phyloP scores from a whole-genome alignment of 2,113 vertebrate genomes.

The Hippoglossus stenolepis region DNA sequence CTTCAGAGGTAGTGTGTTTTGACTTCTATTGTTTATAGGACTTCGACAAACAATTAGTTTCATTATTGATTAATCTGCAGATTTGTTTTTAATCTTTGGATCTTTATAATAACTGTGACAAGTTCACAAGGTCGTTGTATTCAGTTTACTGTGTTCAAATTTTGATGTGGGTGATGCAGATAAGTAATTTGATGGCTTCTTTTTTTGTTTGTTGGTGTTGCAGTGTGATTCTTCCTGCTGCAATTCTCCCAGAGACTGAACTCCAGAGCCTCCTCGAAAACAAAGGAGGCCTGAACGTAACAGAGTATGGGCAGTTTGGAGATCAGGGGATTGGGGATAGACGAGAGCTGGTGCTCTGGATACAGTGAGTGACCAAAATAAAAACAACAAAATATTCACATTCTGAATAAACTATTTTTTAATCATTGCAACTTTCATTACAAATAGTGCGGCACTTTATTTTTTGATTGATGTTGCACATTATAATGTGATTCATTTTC shows the following conservation, averaged over 20 bases:
- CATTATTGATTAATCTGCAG: not conserved
- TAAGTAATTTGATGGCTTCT: not conserved
- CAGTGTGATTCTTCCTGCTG: slow-evolving; percentile 28
- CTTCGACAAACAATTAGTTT: not conserved
- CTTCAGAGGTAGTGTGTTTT: slow-evolving; percentile 71
- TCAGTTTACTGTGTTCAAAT: not conserved
- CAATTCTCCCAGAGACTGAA: slow-evolving; percentile 35
- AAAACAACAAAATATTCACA: not conserved
- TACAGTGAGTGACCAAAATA: slow-evolving; percentile 86
- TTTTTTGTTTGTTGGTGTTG: slow-evolving; percentile 3
- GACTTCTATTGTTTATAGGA: not conserved
- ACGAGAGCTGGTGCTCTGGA: slow-evolving; percentile 83
- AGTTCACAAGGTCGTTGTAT: not conserved
- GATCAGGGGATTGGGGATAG: slow-evolving; percentile 83
- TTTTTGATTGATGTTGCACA: not conserved
- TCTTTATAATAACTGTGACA: not conserved
- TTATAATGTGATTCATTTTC: not conserved
- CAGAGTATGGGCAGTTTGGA: slow-evolving; percentile 86
- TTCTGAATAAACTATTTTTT: not conserved
- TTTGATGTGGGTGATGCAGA: not conserved
- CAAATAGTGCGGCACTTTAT: not conserved
- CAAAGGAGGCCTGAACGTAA: slow-evolving; percentile 87
- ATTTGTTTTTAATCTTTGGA: not conserved
- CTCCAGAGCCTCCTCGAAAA: slow-evolving; percentile 79
- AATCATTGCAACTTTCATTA: not conserved